A percentile compares a stretch with the other conserved stretches of the same genome.
Conservation (phyloP, 2,797 vertebrate genomes). For the Yasuhikotakia modesta region DNA sequence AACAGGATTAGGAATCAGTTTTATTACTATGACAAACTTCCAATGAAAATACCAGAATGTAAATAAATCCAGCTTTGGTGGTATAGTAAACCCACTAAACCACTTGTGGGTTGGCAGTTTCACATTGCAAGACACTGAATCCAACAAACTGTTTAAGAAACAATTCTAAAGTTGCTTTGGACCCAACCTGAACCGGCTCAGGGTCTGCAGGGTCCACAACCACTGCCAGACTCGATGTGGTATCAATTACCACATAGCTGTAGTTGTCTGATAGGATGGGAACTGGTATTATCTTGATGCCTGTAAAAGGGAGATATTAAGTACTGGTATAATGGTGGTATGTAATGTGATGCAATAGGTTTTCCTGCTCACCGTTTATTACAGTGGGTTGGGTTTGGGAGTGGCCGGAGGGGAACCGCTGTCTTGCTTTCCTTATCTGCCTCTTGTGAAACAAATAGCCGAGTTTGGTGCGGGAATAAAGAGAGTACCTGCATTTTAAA, state of each 20-base stretch:
- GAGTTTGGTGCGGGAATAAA: constrained; percentile 90
- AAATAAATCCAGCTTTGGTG: background rate
- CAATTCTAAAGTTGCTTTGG: background rate
- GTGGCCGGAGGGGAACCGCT: constrained; percentile 87
- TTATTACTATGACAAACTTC: background rate
- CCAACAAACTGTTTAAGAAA: constrained; percentile 4
- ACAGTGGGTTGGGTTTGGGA: constrained; percentile 79
- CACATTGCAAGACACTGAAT: background rate
- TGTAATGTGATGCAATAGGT: background rate
- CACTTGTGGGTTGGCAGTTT: constrained; percentile 31
- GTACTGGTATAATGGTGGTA: background rate
- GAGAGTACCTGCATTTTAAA: constrained; percentile 81
- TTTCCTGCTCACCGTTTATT: constrained; percentile 80
- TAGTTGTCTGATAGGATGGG: constrained; percentile 94
- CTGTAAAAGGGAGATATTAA: constrained; percentile 67
- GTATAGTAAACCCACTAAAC: constrained; percentile 27
- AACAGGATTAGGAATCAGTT: background rate
- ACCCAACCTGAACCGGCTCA: constrained; percentile 85
- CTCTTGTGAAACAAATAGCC: constrained; percentile 94
- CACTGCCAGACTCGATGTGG: constrained; percentile 79
- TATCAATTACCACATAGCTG: constrained; percentile 95
- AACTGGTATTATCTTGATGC: constrained; percentile 92
- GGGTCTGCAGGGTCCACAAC: constrained; percentile 93
- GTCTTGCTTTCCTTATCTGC: constrained; percentile 89
- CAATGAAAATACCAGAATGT: background rate